These are phyloP conservation scores for Clavelina lepadiformis DNA, from an alignment of 23 tunicate genomes.

Conservation along the genomic window DNA sequence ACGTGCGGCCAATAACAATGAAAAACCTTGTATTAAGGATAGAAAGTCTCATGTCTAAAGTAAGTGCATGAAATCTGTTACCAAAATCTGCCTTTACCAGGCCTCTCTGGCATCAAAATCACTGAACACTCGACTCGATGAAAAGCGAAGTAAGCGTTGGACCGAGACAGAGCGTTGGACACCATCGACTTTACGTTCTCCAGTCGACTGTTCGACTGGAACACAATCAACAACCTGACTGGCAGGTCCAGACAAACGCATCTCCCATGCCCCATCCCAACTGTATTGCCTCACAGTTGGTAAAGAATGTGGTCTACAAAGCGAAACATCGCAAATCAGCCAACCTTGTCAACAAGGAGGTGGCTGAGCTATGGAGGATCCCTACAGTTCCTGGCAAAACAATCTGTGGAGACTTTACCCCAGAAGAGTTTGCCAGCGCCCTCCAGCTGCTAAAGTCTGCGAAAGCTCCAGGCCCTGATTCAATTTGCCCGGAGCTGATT, in stretches of 20 bases:
- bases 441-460: constrained; percentile 5
- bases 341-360: constrained; percentile 4
- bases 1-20: no score
- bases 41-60: no score
- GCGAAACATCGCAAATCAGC: constrained; percentile 2
- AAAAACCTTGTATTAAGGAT: no score
- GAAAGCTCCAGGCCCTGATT: constrained; percentile 12
- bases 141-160: constrained; percentile 4
- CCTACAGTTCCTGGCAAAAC: background rate
- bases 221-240: constrained; percentile 17
- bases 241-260: constrained; percentile 2
- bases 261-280: constrained; percentile 20
- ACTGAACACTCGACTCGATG: no score
- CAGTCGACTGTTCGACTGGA: constrained; percentile 18
- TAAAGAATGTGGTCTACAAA: constrained; percentile 1
- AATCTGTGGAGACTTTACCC: constrained; percentile 5
- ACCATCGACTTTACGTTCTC: constrained; percentile 20
- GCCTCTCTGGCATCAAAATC: no score
- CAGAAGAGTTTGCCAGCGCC: constrained; percentile 10
- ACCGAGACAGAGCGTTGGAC: constrained; percentile 17
- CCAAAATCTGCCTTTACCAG: no score
- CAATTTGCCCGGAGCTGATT: constrained; percentile 2
- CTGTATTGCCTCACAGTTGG: constrained; percentile 23
- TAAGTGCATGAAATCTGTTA: no score
- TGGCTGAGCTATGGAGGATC: background rate